Percentiles rank a stretch among this genome's conserved stretches.
These are phyloP conservation scores for Drosophila seguyi DNA, from an alignment of 1,140 invertebrate species.

Conservation along the genomic window DNA sequence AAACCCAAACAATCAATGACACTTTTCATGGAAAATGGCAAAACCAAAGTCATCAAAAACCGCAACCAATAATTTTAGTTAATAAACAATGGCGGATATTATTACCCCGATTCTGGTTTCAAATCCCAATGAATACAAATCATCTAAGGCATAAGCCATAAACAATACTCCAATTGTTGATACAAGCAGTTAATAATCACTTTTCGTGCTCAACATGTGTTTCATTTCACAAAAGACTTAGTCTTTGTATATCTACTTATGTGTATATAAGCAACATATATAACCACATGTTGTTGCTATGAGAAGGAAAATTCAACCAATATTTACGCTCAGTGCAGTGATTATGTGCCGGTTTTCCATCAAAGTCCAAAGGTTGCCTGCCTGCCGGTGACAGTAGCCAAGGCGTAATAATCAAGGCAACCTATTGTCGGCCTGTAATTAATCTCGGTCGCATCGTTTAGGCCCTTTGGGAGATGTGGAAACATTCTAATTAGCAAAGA, in stretches of 20 bases:
- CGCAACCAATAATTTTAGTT: conserved; percentile 5
- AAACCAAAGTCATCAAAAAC: conserved; percentile 6
- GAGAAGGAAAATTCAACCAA: too few relatives aligned
- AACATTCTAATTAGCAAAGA: conserved; percentile 35
- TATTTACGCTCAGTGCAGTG: conserved; percentile 16
- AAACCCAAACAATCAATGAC: background rate
- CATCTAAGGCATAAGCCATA: conserved; percentile 2
- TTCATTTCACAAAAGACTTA: background rate
- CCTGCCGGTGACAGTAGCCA: conserved; percentile 16
- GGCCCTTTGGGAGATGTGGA: conserved; percentile 4
- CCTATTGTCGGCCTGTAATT: conserved; percentile 23
- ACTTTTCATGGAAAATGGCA: background rate
- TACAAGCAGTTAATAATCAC: conserved; percentile 18
- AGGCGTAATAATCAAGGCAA: conserved; percentile 18
- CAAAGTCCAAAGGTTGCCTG: conserved; percentile 42
- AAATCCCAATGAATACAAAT: conserved; percentile 3
- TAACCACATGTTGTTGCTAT: conserved; percentile 9
- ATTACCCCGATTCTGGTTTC: conserved; percentile 7
- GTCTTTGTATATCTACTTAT: background rate
- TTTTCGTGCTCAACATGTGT: background rate
- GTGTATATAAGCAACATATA: background rate
- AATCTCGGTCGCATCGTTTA: conserved; percentile 12
- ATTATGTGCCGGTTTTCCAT: conserved; percentile 24
- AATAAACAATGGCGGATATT: background rate
- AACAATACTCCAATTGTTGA: conserved; percentile 6